Evolutionary conservation across 2,113 vertebrate species (phyloP).

Genomic region (Solenodon paradoxus): DNA sequence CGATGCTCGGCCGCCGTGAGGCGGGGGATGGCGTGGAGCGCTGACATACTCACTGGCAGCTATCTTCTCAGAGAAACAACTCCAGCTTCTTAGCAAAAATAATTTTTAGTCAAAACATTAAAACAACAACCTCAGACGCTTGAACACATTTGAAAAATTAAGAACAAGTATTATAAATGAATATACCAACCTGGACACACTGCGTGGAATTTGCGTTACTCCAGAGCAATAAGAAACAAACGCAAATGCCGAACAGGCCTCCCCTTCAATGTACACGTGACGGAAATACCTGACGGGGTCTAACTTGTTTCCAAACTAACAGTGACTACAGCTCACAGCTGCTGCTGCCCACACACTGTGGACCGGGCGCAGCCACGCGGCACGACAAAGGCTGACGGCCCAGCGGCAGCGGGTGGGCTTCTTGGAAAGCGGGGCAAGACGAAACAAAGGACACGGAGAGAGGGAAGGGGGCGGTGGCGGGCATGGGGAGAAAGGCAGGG

Average conservation of each 20-base stretch:
- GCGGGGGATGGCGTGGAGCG: slow-evolving; percentile 92
- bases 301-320: not conserved
- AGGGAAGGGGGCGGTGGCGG: no score
- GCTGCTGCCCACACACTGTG: not conserved
- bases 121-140: slow-evolving; percentile 75
- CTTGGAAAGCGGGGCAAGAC: no score
- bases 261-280: slow-evolving; percentile 19
- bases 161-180: slow-evolving; percentile 62
- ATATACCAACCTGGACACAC: slow-evolving; percentile 73
- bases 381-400: no score
- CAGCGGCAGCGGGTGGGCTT: no score
- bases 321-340: not conserved
- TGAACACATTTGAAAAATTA: slow-evolving; percentile 64
- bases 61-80: slow-evolving; percentile 91
- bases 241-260: slow-evolving; percentile 19
- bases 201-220: not conserved
- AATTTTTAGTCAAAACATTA: slow-evolving; percentile 88
- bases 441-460: no score
- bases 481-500: no score
- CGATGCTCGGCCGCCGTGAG: slow-evolving; percentile 83
- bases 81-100: slow-evolving; percentile 94
- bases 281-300: not conserved
- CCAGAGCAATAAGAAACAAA: slow-evolving; percentile 55
- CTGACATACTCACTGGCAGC: slow-evolving; percentile 96
- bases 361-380: no score